phyloP scores from a whole-genome alignment of 2,113 vertebrate species.

The Raja brachyura region DNA sequence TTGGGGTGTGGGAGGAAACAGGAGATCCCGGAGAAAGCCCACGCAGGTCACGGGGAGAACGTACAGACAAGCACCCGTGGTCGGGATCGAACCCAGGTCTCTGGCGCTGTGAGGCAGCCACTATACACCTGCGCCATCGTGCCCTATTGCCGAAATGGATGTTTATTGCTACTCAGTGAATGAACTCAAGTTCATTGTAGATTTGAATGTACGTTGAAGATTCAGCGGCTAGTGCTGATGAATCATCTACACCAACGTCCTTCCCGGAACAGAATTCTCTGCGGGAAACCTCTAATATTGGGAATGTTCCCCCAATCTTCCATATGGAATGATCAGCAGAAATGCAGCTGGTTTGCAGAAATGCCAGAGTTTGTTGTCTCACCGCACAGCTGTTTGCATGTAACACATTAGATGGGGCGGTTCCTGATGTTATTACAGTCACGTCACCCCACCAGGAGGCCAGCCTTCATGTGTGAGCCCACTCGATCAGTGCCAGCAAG shows the following conservation, averaged over 20 bases:
- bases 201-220: background rate
- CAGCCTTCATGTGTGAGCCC: background rate
- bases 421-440: background rate
- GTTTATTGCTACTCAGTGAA: background rate
- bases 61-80: too few relatives aligned
- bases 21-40: too few relatives aligned
- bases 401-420: background rate
- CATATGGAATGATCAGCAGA: background rate
- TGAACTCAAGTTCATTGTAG: background rate
- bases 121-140: too few relatives aligned
- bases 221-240: background rate
- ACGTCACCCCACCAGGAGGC: background rate
- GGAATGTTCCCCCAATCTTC: background rate
- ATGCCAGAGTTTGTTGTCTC: background rate
- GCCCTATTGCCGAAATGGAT: background rate
- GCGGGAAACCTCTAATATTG: background rate
- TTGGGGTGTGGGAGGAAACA: too few relatives aligned
- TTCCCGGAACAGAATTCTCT: background rate
- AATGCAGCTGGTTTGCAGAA: constrained; percentile 1
- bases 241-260: background rate
- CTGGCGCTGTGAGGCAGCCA: too few relatives aligned
- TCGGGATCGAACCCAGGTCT: too few relatives aligned
- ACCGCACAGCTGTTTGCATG: background rate
- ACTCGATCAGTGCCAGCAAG: background rate
- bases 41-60: too few relatives aligned